Base-by-base conservation (phyloP, 2,888 invertebrate species). In the Metellina segmentata region DNA sequence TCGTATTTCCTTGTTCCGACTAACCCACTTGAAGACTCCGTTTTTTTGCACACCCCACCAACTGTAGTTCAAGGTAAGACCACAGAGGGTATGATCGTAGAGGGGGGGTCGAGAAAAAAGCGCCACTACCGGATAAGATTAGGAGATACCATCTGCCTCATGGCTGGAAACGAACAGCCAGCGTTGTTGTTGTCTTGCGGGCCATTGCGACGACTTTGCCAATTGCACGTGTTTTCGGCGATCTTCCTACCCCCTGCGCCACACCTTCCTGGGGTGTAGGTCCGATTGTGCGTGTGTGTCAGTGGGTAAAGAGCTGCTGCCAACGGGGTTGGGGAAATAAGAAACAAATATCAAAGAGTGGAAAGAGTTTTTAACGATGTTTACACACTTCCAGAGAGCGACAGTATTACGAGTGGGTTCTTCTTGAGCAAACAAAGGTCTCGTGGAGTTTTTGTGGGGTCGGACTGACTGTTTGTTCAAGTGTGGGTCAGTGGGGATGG, bases 1-100 rank as follows among this genome's bases (percentile, higher is more conserved):
- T 88, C 69, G 88, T 61, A 72, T 90, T 90, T 90, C 89, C 89
- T 90, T 90, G 89, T 79, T 79, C 83, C 89, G 89, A 90, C 89
- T 90, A 90, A 90, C 89, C 89, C 89, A 90, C 83, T 90, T 74
- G 89, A 79, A 78, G 70, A 70, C 34, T 16, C 6, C 61, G 13
- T 34, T 81, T 75, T 74, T 88, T 81, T 52, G 5, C 61, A 61
- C 11, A 69, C 70, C 70, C 78, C 19, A 49, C 71, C 77, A 19
- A 70, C 78, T 69, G 51, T 19, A 53, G 89, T 90, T 90, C 89
- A 90, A 90, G 89, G 85, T 89, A 89, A n/a, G 34, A 34, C 34
- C 34, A 34, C 34, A 34, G 34, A 34, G 52, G 78, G 49, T 20
- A 52, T 34, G 8, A 86, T 51, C 70, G 70, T 6, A 51, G n/a